Percentiles rank a stretch among this genome's conserved stretches.
Conservation (phyloP, 1,140 invertebrate species). For the Diabrotica virgifera region DNA sequence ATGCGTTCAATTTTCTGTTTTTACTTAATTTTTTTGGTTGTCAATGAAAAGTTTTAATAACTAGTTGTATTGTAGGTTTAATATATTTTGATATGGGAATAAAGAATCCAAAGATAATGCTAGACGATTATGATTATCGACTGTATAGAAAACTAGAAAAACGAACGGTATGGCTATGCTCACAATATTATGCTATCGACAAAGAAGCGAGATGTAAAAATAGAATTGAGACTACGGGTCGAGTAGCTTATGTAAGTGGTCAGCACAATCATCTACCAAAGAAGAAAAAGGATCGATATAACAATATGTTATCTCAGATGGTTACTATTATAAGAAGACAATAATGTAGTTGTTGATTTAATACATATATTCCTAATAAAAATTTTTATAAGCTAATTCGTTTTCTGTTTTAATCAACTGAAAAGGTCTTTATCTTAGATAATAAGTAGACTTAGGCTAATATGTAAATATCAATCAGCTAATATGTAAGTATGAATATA, state of each 20-base stretch:
- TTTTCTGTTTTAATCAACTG: not conserved
- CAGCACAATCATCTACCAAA: constrained; percentile 27
- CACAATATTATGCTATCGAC: constrained; percentile 32
- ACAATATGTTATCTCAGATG: constrained; percentile 29
- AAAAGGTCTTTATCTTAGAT: too few relatives aligned
- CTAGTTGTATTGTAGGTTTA: constrained; percentile 18
- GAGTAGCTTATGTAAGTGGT: constrained; percentile 27
- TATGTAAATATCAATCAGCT: too few relatives aligned
- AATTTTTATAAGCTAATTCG: not conserved
- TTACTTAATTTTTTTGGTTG: too few relatives aligned
- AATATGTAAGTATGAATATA: too few relatives aligned
- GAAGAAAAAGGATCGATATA: constrained; percentile 22
- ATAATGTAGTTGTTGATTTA: not conserved
- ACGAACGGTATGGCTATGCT: constrained; percentile 35
- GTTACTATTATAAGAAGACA: constrained; percentile 28
- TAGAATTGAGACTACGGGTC: constrained; percentile 28
- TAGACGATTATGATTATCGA: constrained; percentile 31
- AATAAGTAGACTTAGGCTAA: too few relatives aligned
- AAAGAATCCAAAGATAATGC: constrained; percentile 38
- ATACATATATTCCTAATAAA: not conserved
- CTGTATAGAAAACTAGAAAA: constrained; percentile 28
- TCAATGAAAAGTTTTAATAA: too few relatives aligned
- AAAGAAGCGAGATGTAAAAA: constrained; percentile 26
- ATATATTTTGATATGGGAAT: constrained; percentile 36
- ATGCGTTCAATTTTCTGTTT: too few relatives aligned